Evolutionary conservation across 2,797 vertebrate species (phyloP), one percentile per base, ranked within the genome.

Genomic region (Streptopelia turtur): DNA sequence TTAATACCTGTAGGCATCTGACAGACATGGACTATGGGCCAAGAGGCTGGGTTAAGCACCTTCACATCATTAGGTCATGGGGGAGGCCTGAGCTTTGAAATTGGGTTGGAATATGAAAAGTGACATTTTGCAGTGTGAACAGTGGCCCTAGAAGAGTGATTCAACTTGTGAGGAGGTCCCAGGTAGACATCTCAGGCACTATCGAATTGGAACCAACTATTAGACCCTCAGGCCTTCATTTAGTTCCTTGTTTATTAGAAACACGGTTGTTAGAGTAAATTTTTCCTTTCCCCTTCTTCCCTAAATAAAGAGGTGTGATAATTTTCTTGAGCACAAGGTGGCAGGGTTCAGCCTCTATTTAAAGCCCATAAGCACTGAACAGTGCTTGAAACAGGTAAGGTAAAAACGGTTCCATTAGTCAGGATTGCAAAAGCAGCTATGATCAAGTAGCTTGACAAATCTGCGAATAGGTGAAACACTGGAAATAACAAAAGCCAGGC

Each of bases 261-360:
- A 49, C 5, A 24, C 2, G 5, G 24, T 37, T 43, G 43, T 47
- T 50, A 27, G 16, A 28, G 11, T 11, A 50, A 76, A 59, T 13
- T 70, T 60, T 45, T 84, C 23, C 11, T 71, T 70, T 4, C 8
- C 6, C 10, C 21, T 61, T 77, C 21, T 57, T 64, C 28, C 23
- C n/a, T 77, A 90, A 94, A 66, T 49, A 87, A 47, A 78, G 23
- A 60, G 33, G 6, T 93, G 94, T 86, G 80, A 21, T 96, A 93
- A 95, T 76, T 41, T 30, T 89, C 92, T 94, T 94, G 94, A 95
- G 87, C 97, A 96, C 96, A 94, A 97, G 98, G 96, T 97, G 98
- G 97, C 97, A 97, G 93, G 82, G 60, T 74, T 96, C 91, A 96
- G 79, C 95, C 96, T 97, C 72, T 9, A 31, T 87, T 74, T 50